Conservation (phyloP, 2,113 vertebrate genomes). For the Noturus placidus region DNA sequence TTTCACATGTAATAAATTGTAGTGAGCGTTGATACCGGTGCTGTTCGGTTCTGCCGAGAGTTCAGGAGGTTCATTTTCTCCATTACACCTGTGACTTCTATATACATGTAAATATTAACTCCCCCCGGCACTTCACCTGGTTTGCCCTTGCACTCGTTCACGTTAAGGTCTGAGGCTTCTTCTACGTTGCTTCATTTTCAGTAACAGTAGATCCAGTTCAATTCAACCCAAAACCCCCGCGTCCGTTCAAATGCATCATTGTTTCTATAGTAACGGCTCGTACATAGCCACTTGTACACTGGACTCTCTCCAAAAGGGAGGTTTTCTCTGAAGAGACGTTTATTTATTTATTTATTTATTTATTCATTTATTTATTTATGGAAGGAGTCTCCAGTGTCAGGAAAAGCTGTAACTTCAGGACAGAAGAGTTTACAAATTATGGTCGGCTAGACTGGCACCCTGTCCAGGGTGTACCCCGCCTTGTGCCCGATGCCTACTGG, state of each 20-base stretch:
- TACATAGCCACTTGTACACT: background rate
- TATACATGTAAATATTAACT: slow-evolving; percentile 33
- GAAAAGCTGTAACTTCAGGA: background rate
- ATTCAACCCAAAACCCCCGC: background rate
- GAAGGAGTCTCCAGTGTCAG: background rate
- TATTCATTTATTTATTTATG: background rate
- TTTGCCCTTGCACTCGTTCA: background rate
- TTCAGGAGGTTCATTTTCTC: background rate
- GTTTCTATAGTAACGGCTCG: background rate
- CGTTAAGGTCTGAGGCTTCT: background rate
- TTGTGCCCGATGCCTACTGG: too few relatives aligned
- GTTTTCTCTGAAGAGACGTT: background rate
- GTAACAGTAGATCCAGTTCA: background rate
- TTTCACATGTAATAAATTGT: slow-evolving; percentile 12
- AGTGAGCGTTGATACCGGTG: background rate
- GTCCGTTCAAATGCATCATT: background rate
- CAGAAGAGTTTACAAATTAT: background rate
- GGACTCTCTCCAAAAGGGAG: background rate
- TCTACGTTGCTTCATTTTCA: background rate
- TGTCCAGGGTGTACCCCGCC: too few relatives aligned
- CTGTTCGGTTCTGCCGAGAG: background rate
- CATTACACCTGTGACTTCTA: slow-evolving; percentile 16
- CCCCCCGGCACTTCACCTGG: background rate
- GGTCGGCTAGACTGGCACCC: too few relatives aligned
- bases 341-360: too few relatives aligned